Percentiles rank a stretch among this genome's conserved stretches.
Conservation (phyloP, 1,140 invertebrate species). For the Diorhabda sublineata region DNA sequence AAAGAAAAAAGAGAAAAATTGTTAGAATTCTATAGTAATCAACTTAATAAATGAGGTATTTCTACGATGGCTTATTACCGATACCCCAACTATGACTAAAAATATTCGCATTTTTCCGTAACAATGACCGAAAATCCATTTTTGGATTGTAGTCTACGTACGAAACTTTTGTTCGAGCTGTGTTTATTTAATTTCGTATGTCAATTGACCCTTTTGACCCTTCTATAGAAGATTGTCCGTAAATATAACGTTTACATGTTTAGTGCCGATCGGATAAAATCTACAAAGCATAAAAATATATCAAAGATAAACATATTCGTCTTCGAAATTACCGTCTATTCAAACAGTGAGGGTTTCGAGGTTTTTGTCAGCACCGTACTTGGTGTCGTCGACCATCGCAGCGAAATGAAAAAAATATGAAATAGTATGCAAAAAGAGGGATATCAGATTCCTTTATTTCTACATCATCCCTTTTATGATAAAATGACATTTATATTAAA, state of each 20-base stretch:
- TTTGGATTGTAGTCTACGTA: too few relatives aligned
- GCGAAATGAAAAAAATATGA: neutral
- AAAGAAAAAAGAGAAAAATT: too few relatives aligned
- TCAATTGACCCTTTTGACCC: neutral
- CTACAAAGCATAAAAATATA: neutral
- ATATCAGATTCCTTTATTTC: neutral
- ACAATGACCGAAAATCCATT: too few relatives aligned
- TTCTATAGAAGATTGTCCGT: neutral
- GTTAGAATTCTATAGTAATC: too few relatives aligned
- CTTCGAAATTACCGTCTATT: neutral
- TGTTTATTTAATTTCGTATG: too few relatives aligned
- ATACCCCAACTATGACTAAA: too few relatives aligned
- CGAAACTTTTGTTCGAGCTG: too few relatives aligned
- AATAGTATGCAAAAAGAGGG: neutral
- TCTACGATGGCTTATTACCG: too few relatives aligned
- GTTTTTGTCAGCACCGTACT: neutral
- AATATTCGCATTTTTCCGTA: too few relatives aligned
- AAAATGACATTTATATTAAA: neutral
- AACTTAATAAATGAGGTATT: too few relatives aligned
- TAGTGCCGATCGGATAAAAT: neutral
- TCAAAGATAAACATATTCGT: conserved; percentile 3
- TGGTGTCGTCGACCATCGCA: neutral
- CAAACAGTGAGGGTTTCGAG: neutral
- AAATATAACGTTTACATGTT: neutral
- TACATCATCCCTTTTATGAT: neutral